Base-by-base conservation (phyloP, 2,113 vertebrate species). In the Chamaetylas fuelleborni region DNA sequence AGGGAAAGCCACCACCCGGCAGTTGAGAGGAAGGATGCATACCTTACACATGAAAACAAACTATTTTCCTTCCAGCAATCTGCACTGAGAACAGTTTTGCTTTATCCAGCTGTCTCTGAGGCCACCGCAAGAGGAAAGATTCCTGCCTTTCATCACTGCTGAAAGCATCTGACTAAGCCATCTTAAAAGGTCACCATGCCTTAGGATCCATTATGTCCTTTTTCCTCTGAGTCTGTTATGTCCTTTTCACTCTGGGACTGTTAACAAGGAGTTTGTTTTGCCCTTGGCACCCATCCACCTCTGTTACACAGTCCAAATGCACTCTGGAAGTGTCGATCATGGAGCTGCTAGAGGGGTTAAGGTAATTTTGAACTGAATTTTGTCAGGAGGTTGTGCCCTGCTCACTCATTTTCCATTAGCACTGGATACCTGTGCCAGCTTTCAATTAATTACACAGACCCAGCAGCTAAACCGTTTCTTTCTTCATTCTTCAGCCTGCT, bases 81-180 rank as follows among this genome's bases (percentile, higher is more conserved):
- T 60, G 34, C n/a, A 11, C 80, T 4, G 47, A 86, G 69, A 86
- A 80, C 50, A 77, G 47, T 78, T 90, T 47, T 19, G 19, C 38
- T 86, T 78, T 81, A 77, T 84, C 86, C 93, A 90, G 85, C 90
- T 94, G 85, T 40, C 90, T 82, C 54, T 29, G 71, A 65, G 71
- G 70, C 60, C 1, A 31, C 62, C 1, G n/a, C 62, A 65, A 74
- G 54, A 91, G 66, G 61, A 69, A 84, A 72, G 15, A 14, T 66
- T 92, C 31, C 81, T 85, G 87, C 74, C 95, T 92, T 88, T 87
- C 86, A 31, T 84, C 71, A 62, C 90, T 66, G 50, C 91, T 73
- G 80, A 93, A 86, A 93, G 78, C 80, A 67, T 83, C 94, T 94
- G 92, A 48, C 87, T 79, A 71, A 88, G 53, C 60, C 81, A 36